Evolutionary conservation across 2,888 invertebrate genomes (phyloP).

Genomic region (Mesochorus sp.): DNA sequence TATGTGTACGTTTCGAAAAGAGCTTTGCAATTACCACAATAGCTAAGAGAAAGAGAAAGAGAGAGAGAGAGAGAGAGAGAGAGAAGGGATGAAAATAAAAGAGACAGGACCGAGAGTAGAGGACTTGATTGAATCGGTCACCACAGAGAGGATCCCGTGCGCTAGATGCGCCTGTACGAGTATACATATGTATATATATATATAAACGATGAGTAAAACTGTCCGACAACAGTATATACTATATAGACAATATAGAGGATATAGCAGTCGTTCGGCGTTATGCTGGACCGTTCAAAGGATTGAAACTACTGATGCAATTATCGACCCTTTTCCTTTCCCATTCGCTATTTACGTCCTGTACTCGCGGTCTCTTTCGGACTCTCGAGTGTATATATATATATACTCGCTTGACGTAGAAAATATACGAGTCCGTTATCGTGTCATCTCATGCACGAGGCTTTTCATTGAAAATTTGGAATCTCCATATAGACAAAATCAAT

Average conservation of each 20-base stretch:
- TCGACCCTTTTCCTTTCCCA: slow-evolving; percentile 60
- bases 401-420: too few species aligned
- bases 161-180: slow-evolving; percentile 2
- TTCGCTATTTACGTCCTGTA: slow-evolving; percentile 21
- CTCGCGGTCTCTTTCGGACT: slow-evolving; percentile 3
- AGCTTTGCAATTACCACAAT: slow-evolving; percentile 45
- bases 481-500: too few species aligned
- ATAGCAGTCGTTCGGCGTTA: slow-evolving; percentile 67
- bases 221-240: background rate
- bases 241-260: background rate
- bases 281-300: slow-evolving; percentile 73
- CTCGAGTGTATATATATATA: too few species aligned
- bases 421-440: too few species aligned
- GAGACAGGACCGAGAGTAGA: slow-evolving; percentile 51
- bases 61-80: background rate
- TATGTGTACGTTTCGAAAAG: slow-evolving; percentile 12
- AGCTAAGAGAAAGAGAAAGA: background rate
- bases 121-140: slow-evolving; percentile 75
- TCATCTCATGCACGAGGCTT: too few species aligned
- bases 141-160: slow-evolving; percentile 56
- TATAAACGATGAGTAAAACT: background rate
- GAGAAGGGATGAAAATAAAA: background rate
- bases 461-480: too few species aligned
- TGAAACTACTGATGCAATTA: slow-evolving; percentile 74
- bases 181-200: background rate